These are phyloP conservation scores for Idaea aversata DNA, from an alignment of 2,888 invertebrate genomes.

Conservation along the genomic window DNA sequence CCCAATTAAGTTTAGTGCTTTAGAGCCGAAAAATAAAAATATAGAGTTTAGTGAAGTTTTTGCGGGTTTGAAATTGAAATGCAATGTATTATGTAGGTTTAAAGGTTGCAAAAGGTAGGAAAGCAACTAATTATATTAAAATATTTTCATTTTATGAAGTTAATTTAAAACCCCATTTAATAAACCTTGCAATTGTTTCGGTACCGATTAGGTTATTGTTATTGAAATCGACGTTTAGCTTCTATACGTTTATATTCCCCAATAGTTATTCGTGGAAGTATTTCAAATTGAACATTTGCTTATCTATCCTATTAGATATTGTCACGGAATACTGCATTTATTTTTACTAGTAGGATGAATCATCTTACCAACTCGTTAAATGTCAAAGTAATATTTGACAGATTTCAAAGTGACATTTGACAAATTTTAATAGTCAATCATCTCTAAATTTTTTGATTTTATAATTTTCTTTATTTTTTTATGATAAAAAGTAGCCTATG, in stretches of 20 bases:
- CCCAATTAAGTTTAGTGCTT: constrained; percentile 30
- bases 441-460: not conserved
- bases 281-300: no score
- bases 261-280: no score
- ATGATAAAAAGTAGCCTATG: not conserved
- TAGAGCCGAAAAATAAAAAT: constrained; percentile 13
- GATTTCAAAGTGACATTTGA: no score
- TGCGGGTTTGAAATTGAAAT: not conserved
- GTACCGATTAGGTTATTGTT: no score
- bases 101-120: not conserved
- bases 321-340: no score
- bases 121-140: no score
- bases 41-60: not conserved
- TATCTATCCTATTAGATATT: no score
- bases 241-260: no score
- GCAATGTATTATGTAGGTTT: not conserved
- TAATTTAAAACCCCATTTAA: no score
- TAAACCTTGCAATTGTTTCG: no score
- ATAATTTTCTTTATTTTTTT: not conserved
- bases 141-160: no score
- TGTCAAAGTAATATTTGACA: not conserved
- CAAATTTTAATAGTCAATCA: not conserved
- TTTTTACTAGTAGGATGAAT: not conserved
- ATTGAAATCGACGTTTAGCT: no score
- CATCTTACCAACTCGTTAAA: not conserved